Conservation (phyloP, 35 echinoderm and acorn worm species). For the Amphiura filiformis region DNA sequence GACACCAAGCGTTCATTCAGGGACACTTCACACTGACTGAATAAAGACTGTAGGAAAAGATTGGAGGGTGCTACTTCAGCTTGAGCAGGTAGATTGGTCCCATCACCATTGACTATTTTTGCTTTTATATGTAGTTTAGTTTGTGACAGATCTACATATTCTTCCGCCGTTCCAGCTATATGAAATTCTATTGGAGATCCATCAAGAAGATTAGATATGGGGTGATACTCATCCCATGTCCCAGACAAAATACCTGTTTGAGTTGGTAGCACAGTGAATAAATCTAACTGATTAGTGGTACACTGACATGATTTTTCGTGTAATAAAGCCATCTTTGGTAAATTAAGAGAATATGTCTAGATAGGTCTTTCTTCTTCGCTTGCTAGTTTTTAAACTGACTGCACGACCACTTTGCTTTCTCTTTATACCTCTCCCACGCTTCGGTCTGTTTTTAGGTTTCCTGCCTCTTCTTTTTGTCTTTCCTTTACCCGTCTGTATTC, state of each 20-base stretch:
- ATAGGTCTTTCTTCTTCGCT: background rate
- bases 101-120: conserved; percentile 25
- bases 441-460: background rate
- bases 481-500: too few species aligned
- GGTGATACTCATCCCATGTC: conserved; percentile 37
- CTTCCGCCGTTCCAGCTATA: conserved; percentile 10
- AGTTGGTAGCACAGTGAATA: conserved; percentile 30
- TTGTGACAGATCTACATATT: conserved; percentile 57
- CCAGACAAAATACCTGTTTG: conserved; percentile 33
- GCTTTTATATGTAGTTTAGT: conserved; percentile 40
- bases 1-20: conserved; percentile 61
- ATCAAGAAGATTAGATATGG: conserved; percentile 16
- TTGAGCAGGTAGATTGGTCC: background rate
- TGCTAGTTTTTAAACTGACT: background rate
- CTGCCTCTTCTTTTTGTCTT: too few species aligned
- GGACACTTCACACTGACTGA: conserved; percentile 20
- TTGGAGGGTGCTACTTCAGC: conserved; percentile 43
- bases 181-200: conserved; percentile 29
- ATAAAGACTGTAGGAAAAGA: conserved; percentile 51
- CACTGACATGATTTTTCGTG: conserved; percentile 36
- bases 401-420: background rate
- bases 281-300: conserved; percentile 27
- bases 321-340: conserved; percentile 29
- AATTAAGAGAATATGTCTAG: conserved; percentile 35
- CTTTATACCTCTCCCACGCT: background rate